These are phyloP conservation scores for Porites australiensis DNA, from an alignment of 64 coral and sea anemone species.

Conservation along the genomic window DNA sequence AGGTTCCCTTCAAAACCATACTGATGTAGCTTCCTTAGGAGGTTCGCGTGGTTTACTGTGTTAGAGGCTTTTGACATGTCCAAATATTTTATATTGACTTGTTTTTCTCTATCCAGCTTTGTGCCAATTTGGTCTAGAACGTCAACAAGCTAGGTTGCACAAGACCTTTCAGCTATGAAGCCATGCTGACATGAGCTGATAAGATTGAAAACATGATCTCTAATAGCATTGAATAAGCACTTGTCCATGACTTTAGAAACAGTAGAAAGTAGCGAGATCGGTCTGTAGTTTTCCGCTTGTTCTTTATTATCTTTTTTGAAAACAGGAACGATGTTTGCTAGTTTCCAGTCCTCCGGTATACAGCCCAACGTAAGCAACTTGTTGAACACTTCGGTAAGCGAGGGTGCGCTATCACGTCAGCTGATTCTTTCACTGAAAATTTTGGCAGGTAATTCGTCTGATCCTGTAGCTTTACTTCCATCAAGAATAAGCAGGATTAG, in stretches of 20 bases:
- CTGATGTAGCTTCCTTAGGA: too few relatives aligned
- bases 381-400: constrained; percentile 13
- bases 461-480: constrained; percentile 36
- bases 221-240: too few relatives aligned
- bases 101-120: too few relatives aligned
- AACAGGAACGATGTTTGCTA: constrained; percentile 38
- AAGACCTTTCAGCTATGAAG: too few relatives aligned
- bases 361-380: not conserved
- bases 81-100: too few relatives aligned
- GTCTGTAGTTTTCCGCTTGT: constrained; percentile 22
- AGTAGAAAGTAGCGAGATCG: constrained; percentile 16
- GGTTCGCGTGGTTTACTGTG: too few relatives aligned
- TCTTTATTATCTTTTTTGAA: constrained; percentile 27
- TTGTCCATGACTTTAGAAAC: constrained; percentile 1
- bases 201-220: too few relatives aligned
- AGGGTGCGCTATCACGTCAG: constrained; percentile 36
- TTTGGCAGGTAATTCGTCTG: constrained; percentile 49
- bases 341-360: constrained; percentile 8
- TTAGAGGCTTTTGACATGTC: too few relatives aligned
- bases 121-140: too few relatives aligned
- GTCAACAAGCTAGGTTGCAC: too few relatives aligned
- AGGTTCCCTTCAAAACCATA: too few relatives aligned
- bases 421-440: constrained; percentile 39
- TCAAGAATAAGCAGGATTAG: constrained; percentile 15
- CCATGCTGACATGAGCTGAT: too few relatives aligned